Conservation (phyloP, 1,140 invertebrate genomes). For the Elymnias hypermnestra region DNA sequence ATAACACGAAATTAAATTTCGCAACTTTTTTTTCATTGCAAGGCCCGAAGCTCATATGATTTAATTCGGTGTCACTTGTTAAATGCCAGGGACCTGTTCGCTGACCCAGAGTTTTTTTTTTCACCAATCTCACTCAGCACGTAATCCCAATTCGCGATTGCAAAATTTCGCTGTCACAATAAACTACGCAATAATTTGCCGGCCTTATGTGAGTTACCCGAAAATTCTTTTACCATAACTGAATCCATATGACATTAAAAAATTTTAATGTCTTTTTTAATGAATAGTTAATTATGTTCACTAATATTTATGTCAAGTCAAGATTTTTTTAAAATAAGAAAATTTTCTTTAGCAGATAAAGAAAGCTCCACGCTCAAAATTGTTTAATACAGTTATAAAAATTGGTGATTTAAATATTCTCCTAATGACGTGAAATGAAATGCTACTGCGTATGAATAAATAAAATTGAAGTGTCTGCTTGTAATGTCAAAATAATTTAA, state of each 20-base stretch:
- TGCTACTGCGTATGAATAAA: too few relatives aligned
- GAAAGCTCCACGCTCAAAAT: not conserved
- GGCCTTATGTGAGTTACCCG: conserved; percentile 8
- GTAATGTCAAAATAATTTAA: too few relatives aligned
- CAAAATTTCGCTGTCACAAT: conserved; percentile 23
- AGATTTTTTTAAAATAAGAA: not conserved
- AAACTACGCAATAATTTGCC: conserved; percentile 20
- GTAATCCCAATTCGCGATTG: conserved; percentile 32
- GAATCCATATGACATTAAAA: conserved; percentile 8
- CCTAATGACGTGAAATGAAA: too few relatives aligned
- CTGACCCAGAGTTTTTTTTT: conserved; percentile 39
- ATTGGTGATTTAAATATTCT: not conserved
- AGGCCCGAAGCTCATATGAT: conserved; percentile 18
- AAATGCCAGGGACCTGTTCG: conserved; percentile 37
- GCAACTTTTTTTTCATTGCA: conserved; percentile 8
- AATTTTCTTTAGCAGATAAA: not conserved
- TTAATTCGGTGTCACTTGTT: conserved; percentile 27
- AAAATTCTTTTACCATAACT: conserved; percentile 14
- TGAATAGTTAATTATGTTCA: conserved; percentile 6
- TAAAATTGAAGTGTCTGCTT: too few relatives aligned
- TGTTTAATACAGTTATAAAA: conserved; percentile 1
- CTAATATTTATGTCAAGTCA: conserved; percentile 3
- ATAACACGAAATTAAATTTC: conserved; percentile 1
- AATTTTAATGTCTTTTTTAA: conserved; percentile 23
- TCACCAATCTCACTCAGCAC: conserved; percentile 15